Evolutionary conservation across 2,797 vertebrate species (phyloP).

Genomic region (Psittacula derbiana): DNA sequence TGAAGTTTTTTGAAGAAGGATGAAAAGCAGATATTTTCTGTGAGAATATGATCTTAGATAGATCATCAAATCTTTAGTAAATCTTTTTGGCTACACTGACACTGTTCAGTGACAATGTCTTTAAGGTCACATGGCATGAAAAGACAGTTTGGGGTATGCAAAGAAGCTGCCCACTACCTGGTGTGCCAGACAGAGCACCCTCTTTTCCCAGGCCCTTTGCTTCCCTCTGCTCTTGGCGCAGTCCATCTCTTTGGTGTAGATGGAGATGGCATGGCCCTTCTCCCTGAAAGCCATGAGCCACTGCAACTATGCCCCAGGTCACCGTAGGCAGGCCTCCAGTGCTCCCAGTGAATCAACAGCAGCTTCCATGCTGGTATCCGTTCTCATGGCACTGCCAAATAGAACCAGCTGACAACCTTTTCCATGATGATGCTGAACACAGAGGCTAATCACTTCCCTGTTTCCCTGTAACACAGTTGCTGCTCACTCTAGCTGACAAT

Average conservation of each 20-base stretch:
- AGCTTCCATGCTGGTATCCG: not conserved
- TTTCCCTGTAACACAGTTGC: not conserved
- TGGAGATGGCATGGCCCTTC: not conserved
- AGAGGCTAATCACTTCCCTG: not conserved
- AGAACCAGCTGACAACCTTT: not conserved
- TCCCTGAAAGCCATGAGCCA: not conserved
- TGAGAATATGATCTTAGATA: not conserved
- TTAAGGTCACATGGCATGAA: not conserved
- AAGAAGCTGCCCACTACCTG: not conserved
- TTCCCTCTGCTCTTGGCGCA: not conserved
- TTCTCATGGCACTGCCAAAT: not conserved
- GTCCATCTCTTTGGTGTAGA: not conserved
- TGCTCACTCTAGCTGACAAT: not conserved
- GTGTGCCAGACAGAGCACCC: not conserved
- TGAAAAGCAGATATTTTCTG: not conserved
- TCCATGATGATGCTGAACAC: not conserved
- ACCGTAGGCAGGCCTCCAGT: accelerated
- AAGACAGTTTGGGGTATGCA: not conserved
- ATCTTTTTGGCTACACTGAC: not conserved
- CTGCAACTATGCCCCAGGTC: not conserved
- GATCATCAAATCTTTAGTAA: not conserved
- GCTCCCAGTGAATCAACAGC: not conserved
- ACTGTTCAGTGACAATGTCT: not conserved
- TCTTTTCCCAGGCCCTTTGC: not conserved
- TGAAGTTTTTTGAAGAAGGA: not conserved